Evolutionary conservation across 2,888 invertebrate genomes (phyloP).

Genomic region (Drosophila rellima): DNA sequence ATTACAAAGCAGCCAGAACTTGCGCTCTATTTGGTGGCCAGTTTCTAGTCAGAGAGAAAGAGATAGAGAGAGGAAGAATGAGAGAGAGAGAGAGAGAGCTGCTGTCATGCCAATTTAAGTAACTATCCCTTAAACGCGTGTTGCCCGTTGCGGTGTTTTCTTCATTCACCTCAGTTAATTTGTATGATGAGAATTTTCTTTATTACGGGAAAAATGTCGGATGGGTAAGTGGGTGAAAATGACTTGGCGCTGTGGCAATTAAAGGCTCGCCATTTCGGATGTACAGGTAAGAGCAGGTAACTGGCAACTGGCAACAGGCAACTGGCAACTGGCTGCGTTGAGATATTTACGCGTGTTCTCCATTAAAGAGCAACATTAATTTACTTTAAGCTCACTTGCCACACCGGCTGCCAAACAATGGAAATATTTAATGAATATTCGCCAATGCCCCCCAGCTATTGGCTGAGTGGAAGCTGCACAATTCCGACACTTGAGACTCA

Average conservation of each 20-base stretch:
- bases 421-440: slow-evolving; percentile 65
- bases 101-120: slow-evolving; percentile 46
- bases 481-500: slow-evolving; percentile 33
- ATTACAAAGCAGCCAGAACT: slow-evolving; percentile 41
- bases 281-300: slow-evolving; percentile 15
- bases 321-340: slow-evolving; percentile 4
- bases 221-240: slow-evolving; percentile 55
- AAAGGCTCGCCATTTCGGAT: slow-evolving; percentile 39
- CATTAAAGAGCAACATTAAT: slow-evolving; percentile 66
- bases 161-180: slow-evolving; percentile 59
- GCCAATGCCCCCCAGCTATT: slow-evolving; percentile 15
- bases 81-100: neutral
- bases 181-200: slow-evolving; percentile 58
- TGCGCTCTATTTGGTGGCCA: slow-evolving; percentile 46
- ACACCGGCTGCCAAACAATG: slow-evolving; percentile 47
- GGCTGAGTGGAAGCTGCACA: slow-evolving; percentile 11
- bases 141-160: slow-evolving; percentile 39
- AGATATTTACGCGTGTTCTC: slow-evolving; percentile 69
- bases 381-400: slow-evolving; percentile 56
- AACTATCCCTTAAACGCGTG: slow-evolving; percentile 43
- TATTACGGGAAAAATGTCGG: slow-evolving; percentile 25
- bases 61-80: neutral
- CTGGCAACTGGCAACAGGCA: slow-evolving; percentile 1
- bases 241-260: slow-evolving; percentile 53
- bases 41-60: slow-evolving; percentile 32